Conservation (phyloP, 1,140 invertebrate genomes). For the Bombus consobrinus region DNA sequence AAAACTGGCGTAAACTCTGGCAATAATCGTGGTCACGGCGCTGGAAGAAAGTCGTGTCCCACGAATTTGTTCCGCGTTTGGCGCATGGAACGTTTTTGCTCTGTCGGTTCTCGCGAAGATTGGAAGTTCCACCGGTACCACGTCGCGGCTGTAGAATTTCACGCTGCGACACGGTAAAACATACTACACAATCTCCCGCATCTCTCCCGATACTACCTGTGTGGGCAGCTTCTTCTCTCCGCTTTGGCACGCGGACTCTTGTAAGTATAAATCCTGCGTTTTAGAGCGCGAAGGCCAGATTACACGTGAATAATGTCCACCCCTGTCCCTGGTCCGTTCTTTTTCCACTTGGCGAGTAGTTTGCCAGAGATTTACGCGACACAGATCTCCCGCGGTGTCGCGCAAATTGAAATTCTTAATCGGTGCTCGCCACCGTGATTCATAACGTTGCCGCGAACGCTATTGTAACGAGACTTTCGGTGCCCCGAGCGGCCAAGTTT, state of each 20-base stretch:
- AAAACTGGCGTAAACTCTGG: neutral
- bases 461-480: constrained; percentile 16
- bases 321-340: neutral
- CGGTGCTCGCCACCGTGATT: constrained; percentile 39
- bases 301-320: constrained; percentile 40
- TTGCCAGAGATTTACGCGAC: constrained; percentile 49
- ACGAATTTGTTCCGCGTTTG: constrained; percentile 36
- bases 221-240: constrained; percentile 28
- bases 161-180: constrained; percentile 42
- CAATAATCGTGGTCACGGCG: no score
- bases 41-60: neutral
- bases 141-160: constrained; percentile 23
- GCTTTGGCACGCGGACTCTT: constrained; percentile 35
- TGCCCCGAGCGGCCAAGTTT: neutral
- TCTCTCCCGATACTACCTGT: constrained; percentile 31
- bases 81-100: neutral
- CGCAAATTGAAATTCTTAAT: constrained; percentile 51
- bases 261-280: constrained; percentile 39
- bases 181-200: constrained; percentile 10
- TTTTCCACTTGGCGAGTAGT: constrained; percentile 26
- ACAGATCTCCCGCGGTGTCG: constrained; percentile 43
- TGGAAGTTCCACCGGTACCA: constrained; percentile 3
- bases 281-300: constrained; percentile 37
- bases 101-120: neutral
- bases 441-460: neutral